Evolutionary conservation across 2,113 vertebrate genomes (phyloP).

Genomic region (Mellivora capensis): DNA sequence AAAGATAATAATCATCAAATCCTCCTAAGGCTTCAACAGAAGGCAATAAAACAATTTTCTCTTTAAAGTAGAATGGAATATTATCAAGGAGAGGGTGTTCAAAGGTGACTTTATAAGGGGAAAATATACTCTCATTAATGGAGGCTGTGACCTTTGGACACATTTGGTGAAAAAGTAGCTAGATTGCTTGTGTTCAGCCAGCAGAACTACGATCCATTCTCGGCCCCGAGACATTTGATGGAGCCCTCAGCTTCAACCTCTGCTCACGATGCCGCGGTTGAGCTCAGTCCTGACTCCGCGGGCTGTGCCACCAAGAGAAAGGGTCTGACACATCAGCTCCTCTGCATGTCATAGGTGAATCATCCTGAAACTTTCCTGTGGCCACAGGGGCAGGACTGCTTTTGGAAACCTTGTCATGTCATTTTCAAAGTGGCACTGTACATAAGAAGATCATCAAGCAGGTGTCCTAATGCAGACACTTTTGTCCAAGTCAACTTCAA

Average conservation of each 20-base stretch:
- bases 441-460: background rate
- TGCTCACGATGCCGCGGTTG: background rate
- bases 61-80: background rate
- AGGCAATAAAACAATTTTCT: background rate
- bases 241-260: background rate
- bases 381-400: background rate
- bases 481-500: background rate
- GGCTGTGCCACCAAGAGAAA: background rate
- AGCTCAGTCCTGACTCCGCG: background rate
- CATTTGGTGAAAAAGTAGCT: background rate
- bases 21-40: background rate
- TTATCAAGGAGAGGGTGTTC: background rate
- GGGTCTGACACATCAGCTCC: background rate
- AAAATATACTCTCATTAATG: background rate
- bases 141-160: background rate
- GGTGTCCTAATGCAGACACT: background rate
- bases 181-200: background rate
- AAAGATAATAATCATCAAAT: constrained; percentile 24
- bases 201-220: background rate
- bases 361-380: background rate
- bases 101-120: constrained; percentile 24
- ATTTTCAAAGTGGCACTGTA: background rate
- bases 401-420: background rate
- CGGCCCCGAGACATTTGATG: background rate
- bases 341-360: background rate